phyloP scores from a whole-genome alignment of 1,140 invertebrate species.

The Gryllus bimaculatus region DNA sequence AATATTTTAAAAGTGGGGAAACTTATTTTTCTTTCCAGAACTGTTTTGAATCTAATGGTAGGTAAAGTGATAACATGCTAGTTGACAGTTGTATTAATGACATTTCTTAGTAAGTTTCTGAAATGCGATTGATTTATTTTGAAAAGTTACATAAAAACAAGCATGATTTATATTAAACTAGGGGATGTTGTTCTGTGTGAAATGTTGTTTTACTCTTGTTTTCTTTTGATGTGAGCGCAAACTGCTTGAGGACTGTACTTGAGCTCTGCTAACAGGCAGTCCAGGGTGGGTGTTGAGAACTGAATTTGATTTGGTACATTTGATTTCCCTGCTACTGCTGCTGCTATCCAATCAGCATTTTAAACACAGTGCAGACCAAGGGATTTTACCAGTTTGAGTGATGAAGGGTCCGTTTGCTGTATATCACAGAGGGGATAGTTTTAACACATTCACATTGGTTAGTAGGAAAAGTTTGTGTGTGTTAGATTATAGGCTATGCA shows the following conservation, averaged over 20 bases:
- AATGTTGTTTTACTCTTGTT: background rate
- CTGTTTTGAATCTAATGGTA: background rate
- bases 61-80: background rate
- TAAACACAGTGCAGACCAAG: background rate
- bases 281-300: background rate
- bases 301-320: background rate
- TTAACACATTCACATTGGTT: conserved; percentile 5
- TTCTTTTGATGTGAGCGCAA: background rate
- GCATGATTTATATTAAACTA: conserved; percentile 1
- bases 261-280: background rate
- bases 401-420: background rate
- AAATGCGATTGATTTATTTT: background rate
- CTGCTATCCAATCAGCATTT: background rate
- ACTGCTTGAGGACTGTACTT: background rate
- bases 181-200: background rate
- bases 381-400: background rate
- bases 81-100: background rate
- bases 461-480: background rate
- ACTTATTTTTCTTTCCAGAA: background rate
- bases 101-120: background rate
- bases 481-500: conserved; percentile 1
- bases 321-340: background rate
- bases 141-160: conserved; percentile 6
- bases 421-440: background rate
- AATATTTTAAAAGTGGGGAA: background rate